Base-by-base conservation (phyloP, 1,140 invertebrate species). In the Brachionus calyciflorus region DNA sequence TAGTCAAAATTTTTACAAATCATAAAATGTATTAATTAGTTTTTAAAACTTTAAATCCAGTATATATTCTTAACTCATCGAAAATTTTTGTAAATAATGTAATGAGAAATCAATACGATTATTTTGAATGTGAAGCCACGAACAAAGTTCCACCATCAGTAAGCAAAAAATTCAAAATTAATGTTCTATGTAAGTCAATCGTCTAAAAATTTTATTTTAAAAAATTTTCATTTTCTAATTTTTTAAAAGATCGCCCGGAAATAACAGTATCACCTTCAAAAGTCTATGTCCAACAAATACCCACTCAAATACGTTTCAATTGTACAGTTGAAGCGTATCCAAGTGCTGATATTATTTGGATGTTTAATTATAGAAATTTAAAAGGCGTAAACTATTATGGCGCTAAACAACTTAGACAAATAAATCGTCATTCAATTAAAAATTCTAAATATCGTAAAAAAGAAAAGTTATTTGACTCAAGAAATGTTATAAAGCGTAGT, bases 151-250 rank as follows among this genome's bases (percentile, higher is more conserved):
- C 69, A 26, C 69, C 69, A 33, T 37, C 69, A 30, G 33, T 73
- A 3, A 73, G 44, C 69, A 73, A 51, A 55, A 73, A 73, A 41
- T 73, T 73, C 46, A 73, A 73, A 73, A 73, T 73, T 19, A 55
- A 73, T 17, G 69, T 73, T 51, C 24, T 73, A 4, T 73, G 69
- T 73, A 73, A 70, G 48, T 51, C n/a, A n/a, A n/a, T n/a, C n/a
- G n/a, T n/a, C n/a, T n/a, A n/a, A n/a, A n/a, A n/a, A n/a, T n/a
- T n/a, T n/a, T n/a, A n/a, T 46, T 48, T 28, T 70, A 3, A 37
- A 10, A 40, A 21, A 19, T 37, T 41, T 24, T 40, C 19, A n/a
- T 40, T 44, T 2, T 55, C 5, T n/a, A 28, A 26, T 30, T 28
- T 28, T 30, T 55, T 26, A 30, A 14, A 26, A 73, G 69, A 73